These are phyloP conservation scores for Sarcophilus harrisii DNA, from an alignment of 2,797 vertebrate genomes.

Conservation along the genomic window DNA sequence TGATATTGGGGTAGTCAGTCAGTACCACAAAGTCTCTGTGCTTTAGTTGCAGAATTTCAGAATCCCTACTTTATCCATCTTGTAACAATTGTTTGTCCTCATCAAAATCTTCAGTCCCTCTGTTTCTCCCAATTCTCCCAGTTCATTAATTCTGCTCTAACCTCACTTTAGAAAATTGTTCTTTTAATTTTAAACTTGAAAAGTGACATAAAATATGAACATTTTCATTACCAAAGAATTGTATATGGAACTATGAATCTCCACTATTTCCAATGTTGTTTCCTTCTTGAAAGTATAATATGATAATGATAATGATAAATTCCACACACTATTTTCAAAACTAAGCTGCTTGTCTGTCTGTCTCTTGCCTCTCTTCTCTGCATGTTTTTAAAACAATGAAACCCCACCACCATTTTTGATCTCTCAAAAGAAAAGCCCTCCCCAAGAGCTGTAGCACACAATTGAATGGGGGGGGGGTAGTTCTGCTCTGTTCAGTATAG, in stretches of 20 bases:
- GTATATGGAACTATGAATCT: neutral
- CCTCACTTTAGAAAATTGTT: neutral
- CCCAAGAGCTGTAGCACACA: slow-evolving; percentile 35
- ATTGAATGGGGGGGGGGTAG: slow-evolving; percentile 40
- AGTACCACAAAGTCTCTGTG: neutral
- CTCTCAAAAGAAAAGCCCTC: slow-evolving; percentile 57
- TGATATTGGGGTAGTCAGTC: neutral
- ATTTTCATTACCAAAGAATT: neutral
- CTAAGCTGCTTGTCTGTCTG: neutral
- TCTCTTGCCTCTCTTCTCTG: neutral
- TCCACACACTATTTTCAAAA: neutral
- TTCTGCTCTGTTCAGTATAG: neutral
- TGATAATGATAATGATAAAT: neutral
- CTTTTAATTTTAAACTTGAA: neutral
- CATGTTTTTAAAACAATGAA: neutral
- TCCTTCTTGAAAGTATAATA: neutral
- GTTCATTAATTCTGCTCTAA: neutral
- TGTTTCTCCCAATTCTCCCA: neutral
- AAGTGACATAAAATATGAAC: neutral
- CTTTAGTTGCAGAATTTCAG: neutral
- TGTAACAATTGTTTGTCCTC: neutral
- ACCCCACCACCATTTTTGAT: slow-evolving; percentile 59
- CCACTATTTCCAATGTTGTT: neutral
- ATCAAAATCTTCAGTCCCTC: neutral
- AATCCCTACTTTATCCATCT: neutral